Evolutionary conservation across 2,113 vertebrate genomes (phyloP), one percentile per base, ranked within the genome.

Genomic region (Lipophrys pholis): DNA sequence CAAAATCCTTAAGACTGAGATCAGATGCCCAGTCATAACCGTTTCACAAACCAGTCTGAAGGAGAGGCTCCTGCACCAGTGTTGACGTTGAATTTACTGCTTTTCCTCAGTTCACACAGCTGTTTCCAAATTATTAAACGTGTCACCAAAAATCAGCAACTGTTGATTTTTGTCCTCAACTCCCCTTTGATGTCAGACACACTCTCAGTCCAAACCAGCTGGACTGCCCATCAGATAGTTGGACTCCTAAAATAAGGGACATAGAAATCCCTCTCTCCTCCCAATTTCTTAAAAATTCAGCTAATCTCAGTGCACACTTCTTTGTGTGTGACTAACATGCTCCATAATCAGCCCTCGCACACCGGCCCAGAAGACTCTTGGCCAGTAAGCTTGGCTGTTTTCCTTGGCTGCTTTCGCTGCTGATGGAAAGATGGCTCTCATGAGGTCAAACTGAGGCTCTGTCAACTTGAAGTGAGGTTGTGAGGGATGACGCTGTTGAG

Each of bases 321-420:
- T 90, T 66, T 84, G 14, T 74, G 76, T 76, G 69, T 83, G 83
- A 86, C 85, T 88, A 79, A 81, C 76, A 68, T 65, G 72, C 83
- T 81, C 81, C 80, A 17, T 53, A 40, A 77, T 73, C 77, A 43
- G 70, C 58, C 80, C 83, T 43, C 72, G 58, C 76, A 14, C 67
- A 15, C 49, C 5, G 17, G 56, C 78, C 71, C 60, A 43, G 50
- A 73, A 82, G 76, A 82, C 83, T 73, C 83, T 42, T 64, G 62
- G 69, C 61, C 6, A 11, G 48, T 63, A 43, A 48, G 63, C 82
- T 61, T 11, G 8, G 48, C 78, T 82, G 73, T 78, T 86, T 81
- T 78, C 16, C 48, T 82, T 86, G 85, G 85, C 76, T 9, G 6
- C 55, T 48, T 5, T 0, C 54, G 58, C 41, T 16, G 42, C 70